These are phyloP conservation scores for Ophion costatus DNA, from an alignment of 2,888 invertebrate species.

Conservation along the genomic window DNA sequence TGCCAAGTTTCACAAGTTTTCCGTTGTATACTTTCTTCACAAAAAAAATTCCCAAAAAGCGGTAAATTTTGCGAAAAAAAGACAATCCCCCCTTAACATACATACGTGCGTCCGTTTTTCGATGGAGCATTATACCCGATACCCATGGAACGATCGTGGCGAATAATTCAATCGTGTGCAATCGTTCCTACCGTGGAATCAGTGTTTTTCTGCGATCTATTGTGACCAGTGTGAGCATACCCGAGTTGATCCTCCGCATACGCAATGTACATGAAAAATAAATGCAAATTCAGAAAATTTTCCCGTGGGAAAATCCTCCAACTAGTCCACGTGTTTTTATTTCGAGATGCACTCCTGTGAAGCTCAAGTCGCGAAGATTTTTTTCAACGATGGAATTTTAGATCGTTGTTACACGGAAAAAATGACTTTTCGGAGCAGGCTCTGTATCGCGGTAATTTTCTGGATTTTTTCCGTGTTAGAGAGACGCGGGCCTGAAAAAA, in stretches of 20 bases:
- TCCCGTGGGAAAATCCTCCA: neutral
- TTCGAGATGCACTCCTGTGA: neutral
- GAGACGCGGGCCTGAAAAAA: too few relatives aligned
- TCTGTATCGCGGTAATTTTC: too few relatives aligned
- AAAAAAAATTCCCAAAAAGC: too few relatives aligned
- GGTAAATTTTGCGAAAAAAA: too few relatives aligned
- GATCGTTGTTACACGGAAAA: too few relatives aligned
- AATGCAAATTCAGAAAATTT: neutral
- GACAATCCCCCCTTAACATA: too few relatives aligned
- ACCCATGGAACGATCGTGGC: conserved; percentile 27
- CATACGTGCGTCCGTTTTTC: conserved; percentile 28
- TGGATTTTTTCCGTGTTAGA: too few relatives aligned
- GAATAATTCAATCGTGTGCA: conserved; percentile 40
- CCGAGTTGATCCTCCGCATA: conserved; percentile 16
- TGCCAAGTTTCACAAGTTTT: too few relatives aligned
- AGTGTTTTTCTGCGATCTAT: conserved; percentile 6
- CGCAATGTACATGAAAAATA: neutral
- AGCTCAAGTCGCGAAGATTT: neutral
- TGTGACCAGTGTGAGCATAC: neutral
- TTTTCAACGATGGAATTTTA: neutral
- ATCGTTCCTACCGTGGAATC: conserved; percentile 12
- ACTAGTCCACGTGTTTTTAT: neutral
- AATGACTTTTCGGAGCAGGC: too few relatives aligned
- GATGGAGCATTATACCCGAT: neutral
- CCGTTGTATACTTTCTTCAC: too few relatives aligned